phyloP scores from a whole-genome alignment of 2,888 invertebrate species.

The Lathronympha strigana region DNA sequence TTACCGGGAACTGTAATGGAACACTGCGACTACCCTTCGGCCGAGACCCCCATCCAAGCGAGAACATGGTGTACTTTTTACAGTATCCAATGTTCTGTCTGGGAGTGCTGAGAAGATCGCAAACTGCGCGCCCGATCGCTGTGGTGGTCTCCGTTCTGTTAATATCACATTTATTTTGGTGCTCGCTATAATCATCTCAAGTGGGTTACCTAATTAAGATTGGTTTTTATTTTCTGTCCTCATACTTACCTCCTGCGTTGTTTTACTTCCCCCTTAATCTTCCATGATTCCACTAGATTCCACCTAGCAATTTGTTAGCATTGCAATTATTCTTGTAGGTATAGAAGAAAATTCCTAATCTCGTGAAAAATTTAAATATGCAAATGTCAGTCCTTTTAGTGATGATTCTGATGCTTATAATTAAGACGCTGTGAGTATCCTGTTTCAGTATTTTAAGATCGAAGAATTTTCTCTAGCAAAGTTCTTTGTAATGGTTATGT shows the following conservation, averaged over 20 bases:
- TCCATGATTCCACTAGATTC: conserved; percentile 10
- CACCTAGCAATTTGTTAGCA: not conserved
- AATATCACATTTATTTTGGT: conserved; percentile 48
- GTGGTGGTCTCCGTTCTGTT: conserved; percentile 67
- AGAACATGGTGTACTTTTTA: conserved; percentile 56
- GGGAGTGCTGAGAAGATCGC: conserved; percentile 51
- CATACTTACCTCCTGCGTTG: conserved; percentile 43
- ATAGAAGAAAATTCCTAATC: not conserved
- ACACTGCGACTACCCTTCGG: conserved; percentile 61
- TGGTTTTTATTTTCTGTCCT: not conserved
- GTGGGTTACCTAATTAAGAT: conserved; percentile 25
- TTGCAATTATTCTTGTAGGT: not conserved
- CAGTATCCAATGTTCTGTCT: conserved; percentile 59
- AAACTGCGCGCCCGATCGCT: conserved; percentile 51
- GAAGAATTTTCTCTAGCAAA: conserved; percentile 10
- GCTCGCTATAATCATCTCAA: conserved; percentile 52
- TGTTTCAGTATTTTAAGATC: conserved; percentile 2
- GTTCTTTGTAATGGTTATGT: conserved; percentile 47
- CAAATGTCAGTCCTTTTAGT: not conserved
- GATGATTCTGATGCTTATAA: no score
- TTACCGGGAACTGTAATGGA: conserved; percentile 74
- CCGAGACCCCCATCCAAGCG: conserved; percentile 52
- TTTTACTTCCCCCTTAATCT: conserved; percentile 13
- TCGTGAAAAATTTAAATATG: not conserved
- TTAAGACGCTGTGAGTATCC: no score